These are phyloP conservation scores for Andrena flavipes DNA, from an alignment of 2,888 invertebrate genomes.

Conservation along the genomic window DNA sequence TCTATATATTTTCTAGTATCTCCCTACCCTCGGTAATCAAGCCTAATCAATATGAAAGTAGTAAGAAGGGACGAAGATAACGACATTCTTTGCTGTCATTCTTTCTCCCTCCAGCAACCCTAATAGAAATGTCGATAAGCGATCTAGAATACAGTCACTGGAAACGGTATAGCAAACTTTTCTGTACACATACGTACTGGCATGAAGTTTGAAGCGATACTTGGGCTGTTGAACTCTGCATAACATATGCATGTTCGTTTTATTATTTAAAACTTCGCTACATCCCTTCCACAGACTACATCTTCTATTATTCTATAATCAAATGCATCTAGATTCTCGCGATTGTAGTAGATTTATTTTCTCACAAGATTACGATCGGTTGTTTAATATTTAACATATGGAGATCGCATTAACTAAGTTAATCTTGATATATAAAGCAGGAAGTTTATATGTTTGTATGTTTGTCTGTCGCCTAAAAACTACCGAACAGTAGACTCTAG, in stretches of 20 bases:
- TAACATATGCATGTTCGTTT: not conserved
- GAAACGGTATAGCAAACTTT: not conserved
- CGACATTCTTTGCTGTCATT: conserved; percentile 36
- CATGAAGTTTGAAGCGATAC: too few species aligned
- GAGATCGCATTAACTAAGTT: too few species aligned
- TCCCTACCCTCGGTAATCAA: conserved; percentile 66
- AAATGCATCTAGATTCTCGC: too few species aligned
- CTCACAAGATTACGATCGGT: too few species aligned
- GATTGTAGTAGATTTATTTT: too few species aligned
- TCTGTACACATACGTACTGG: not conserved
- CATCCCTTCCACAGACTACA: too few species aligned
- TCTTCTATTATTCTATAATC: too few species aligned
- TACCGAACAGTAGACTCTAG: too few species aligned
- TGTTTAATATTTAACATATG: too few species aligned
- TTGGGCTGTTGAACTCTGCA: too few species aligned
- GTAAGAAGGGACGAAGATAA: conserved; percentile 58
- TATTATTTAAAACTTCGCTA: too few species aligned
- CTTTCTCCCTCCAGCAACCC: conserved; percentile 4
- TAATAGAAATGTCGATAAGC: conserved; percentile 47
- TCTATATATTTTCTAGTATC: conserved; percentile 54
- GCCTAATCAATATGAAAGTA: conserved; percentile 66
- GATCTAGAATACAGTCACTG: not conserved
- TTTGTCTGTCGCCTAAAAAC: too few species aligned
- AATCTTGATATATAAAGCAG: not conserved
- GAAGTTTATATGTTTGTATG: not conserved